Evolutionary conservation across 2,113 vertebrate genomes (phyloP).

Genomic region (Acanthisitta chloris): DNA sequence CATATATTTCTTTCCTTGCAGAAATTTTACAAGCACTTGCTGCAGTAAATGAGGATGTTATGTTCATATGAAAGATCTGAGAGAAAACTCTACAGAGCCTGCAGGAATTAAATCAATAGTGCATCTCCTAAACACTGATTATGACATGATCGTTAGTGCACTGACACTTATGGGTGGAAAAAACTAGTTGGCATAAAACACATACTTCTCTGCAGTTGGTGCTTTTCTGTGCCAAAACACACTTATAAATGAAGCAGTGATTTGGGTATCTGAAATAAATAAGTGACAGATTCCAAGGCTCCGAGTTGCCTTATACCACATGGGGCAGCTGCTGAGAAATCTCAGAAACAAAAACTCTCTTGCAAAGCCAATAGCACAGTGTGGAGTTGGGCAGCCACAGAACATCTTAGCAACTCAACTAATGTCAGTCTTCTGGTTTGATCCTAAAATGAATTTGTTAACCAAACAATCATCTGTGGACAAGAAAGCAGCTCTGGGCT

Average conservation of each 20-base stretch:
- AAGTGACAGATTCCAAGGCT: conserved; percentile 17
- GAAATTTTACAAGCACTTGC: not conserved
- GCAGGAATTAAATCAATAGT: not conserved
- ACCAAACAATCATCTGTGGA: not conserved
- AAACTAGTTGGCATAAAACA: not conserved
- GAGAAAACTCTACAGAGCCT: not conserved
- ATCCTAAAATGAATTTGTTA: not conserved
- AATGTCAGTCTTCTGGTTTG: not conserved
- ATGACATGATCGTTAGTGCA: not conserved
- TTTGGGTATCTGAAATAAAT: not conserved
- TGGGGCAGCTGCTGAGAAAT: not conserved
- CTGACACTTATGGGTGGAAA: not conserved
- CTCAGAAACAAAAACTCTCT: not conserved
- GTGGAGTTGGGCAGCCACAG: not conserved
- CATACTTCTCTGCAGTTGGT: not conserved
- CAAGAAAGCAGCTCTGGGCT: not conserved
- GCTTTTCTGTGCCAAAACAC: conserved; percentile 10
- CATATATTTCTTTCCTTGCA: not conserved
- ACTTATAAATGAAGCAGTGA: not conserved
- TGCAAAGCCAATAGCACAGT: not conserved
- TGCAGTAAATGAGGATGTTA: not conserved
- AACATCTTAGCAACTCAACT: not conserved
- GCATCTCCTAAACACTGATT: not conserved
- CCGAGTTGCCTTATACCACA: not conserved
- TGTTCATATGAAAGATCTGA: not conserved